phyloP scores from a whole-genome alignment of 2,113 vertebrate genomes.

The Cygnus atratus region DNA sequence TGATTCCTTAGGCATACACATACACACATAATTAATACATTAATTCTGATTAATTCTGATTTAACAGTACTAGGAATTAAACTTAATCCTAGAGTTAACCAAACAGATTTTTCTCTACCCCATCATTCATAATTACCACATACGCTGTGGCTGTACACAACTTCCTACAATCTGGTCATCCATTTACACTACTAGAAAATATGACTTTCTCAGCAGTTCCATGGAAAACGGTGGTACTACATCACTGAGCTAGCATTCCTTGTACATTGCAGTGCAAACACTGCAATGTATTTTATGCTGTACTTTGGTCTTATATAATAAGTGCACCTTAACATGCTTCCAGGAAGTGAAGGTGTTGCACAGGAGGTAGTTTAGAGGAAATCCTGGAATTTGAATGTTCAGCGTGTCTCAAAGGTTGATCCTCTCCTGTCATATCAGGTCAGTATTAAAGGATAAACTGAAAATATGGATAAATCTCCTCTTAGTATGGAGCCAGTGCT shows the following conservation, averaged over 20 bases:
- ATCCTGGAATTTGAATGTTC: neutral
- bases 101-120: neutral
- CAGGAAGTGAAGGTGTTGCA: neutral
- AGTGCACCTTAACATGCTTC: neutral
- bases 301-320: neutral
- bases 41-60: neutral
- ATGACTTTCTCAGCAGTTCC: neutral
- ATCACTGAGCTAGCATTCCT: neutral
- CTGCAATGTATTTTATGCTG: neutral
- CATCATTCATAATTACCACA: rapidly evolving
- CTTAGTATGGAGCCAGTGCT: neutral
- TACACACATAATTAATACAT: neutral
- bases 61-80: neutral
- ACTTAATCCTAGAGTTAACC: neutral
- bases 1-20: neutral
- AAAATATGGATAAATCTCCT: neutral
- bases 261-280: neutral
- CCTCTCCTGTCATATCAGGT: neutral
- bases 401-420: neutral
- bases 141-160: neutral
- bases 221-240: neutral
- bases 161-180: neutral
- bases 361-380: neutral
- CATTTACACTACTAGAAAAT: neutral
- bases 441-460: neutral